Evolutionary conservation across 2,888 invertebrate species (phyloP), one percentile per base, ranked within the genome.

Genomic region (Hemicrepidius hirtus): DNA sequence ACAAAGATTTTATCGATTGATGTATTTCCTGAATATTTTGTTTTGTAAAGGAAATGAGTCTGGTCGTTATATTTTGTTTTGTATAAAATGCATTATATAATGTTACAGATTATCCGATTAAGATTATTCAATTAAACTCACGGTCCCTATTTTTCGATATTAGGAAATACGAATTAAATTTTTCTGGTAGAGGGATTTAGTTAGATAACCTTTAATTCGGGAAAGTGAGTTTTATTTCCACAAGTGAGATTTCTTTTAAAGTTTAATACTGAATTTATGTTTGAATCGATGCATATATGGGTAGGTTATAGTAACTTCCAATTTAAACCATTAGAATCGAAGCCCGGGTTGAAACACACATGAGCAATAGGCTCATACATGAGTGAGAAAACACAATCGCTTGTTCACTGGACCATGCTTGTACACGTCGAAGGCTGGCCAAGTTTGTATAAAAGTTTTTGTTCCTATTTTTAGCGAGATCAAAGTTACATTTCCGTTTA

Each of bases 311-410:
- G 60, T 40, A 57, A 57, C 67, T 71, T 71, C 57, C 74, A 71
- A 75, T 72, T 75, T 75, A 73, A 68, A 70, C 59, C 68, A 69
- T 66, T 68, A 73, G 62, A 73, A 69, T 68, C 69, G 70, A 74
- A 72, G 57, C 75, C n/a, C 57, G n/a, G 63, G 66, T 60, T 71
- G 63, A 37, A 73, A 66, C 68, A 75, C 67, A 73, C 59, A 72
- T 68, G 74, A 74, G 71, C 74, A 68, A 71, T 63, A 46, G 69
- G 75, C 80, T 80, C 83, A 84, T 84, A 84, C 85, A 85, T 85
- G 84, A 85, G 80, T 81, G 84, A 82, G 81, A 80, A 84, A 84
- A 84, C 80, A 85, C 85, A 85, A 85, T 85, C 80, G 83, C 57
- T 75, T 81, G 83, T 79, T 78, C 84, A 83, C 77, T 81, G 80